phyloP scores from a whole-genome alignment of 2,113 vertebrate genomes.

The Aix galericulata region DNA sequence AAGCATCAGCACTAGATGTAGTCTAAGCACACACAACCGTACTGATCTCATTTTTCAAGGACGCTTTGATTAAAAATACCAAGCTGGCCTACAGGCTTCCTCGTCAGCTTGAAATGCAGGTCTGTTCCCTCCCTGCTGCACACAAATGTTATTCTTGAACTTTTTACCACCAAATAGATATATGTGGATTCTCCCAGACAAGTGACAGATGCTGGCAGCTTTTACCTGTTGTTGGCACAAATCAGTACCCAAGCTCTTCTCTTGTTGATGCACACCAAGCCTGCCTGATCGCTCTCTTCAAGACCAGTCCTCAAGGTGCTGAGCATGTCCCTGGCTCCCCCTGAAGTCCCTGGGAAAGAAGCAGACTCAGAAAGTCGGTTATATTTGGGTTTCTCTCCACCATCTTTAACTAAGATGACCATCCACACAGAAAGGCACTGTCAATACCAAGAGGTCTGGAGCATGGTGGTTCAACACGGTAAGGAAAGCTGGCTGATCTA shows the following conservation, averaged over 20 bases:
- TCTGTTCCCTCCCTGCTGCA: not conserved
- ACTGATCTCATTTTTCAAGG: not conserved
- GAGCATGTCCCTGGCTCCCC: not conserved
- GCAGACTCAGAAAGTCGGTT: not conserved
- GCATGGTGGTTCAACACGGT: fast-evolving
- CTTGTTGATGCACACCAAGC: not conserved
- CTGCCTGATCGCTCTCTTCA: not conserved
- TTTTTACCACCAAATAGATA: not conserved
- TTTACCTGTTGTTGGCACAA: not conserved
- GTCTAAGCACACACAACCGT: not conserved
- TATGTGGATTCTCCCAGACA: not conserved
- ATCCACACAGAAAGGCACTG: not conserved
- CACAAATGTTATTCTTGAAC: not conserved
- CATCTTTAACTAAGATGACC: not conserved
- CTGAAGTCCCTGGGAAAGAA: not conserved
- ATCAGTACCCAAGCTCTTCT: not conserved
- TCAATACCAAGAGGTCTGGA: not conserved
- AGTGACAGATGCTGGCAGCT: not conserved
- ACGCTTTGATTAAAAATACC: not conserved
- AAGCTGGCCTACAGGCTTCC: not conserved
- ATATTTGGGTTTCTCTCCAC: not conserved
- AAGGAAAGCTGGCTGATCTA: not conserved
- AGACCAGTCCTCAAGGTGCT: not conserved
- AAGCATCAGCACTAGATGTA: not conserved
- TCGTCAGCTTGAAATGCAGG: not conserved